Evolutionary conservation across 2,888 invertebrate genomes (phyloP).

Genomic region (Cerastis leucographa): DNA sequence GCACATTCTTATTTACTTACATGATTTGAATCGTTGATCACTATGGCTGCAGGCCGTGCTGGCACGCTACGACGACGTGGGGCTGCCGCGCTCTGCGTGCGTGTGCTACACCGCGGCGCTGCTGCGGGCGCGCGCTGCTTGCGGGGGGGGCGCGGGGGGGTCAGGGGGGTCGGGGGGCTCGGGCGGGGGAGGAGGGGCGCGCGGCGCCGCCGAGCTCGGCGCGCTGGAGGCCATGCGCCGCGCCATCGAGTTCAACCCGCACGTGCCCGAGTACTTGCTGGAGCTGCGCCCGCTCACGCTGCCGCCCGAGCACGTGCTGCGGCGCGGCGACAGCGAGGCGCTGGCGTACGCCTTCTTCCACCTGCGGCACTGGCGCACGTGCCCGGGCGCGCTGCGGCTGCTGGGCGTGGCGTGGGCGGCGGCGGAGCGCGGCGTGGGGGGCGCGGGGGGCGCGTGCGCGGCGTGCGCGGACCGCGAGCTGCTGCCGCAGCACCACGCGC

Average conservation of each 20-base stretch:
- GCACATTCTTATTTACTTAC: neutral
- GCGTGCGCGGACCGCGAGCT: conserved; percentile 93
- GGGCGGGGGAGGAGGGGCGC: conserved; percentile 93
- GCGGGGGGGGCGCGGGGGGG: too few relatives aligned
- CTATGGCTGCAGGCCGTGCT: conserved; percentile 76
- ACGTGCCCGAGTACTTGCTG: conserved; percentile 98
- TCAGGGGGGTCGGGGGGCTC: conserved; percentile 92
- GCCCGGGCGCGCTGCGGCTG: conserved; percentile 98
- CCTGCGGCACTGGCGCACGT: conserved; percentile 98
- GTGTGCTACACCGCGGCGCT: conserved; percentile 98
- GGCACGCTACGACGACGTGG: conserved; percentile 95
- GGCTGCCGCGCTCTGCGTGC: conserved; percentile 97
- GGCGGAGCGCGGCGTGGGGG: conserved; percentile 92
- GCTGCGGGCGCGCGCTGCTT: conserved; percentile 95
- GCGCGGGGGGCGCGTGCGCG: conserved; percentile 95
- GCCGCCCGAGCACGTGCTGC: conserved; percentile 99
- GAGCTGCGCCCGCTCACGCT: conserved; percentile 98
- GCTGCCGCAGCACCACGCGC: conserved; percentile 94
- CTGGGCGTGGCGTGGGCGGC: conserved; percentile 97
- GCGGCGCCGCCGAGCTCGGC: conserved; percentile 97
- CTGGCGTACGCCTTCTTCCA: conserved; percentile 99
- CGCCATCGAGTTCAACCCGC: conserved; percentile 99
- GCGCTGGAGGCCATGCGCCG: conserved; percentile 96
- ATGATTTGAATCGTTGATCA: neutral
- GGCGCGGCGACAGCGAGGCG: conserved; percentile 99